Conservation (phyloP, 53 echinoderm and acorn worm species). For the Luidia sarsii region DNA sequence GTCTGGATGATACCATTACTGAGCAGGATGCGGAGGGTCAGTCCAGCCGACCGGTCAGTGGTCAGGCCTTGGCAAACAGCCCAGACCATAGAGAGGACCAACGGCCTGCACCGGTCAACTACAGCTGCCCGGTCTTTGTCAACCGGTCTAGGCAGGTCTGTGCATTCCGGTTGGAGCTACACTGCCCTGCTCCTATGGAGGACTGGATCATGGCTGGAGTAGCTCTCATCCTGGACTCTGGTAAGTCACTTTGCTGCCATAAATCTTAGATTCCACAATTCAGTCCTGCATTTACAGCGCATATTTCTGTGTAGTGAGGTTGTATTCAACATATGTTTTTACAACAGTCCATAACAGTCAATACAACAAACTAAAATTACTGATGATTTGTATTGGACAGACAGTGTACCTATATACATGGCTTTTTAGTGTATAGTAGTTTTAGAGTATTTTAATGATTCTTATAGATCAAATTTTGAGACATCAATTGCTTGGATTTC, state of each 20-base stretch:
- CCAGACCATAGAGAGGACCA: conserved; percentile 1
- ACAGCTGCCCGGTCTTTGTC: conserved; percentile 83
- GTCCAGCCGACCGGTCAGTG: not conserved
- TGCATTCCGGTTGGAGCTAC: conserved; percentile 76
- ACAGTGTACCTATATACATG: no score
- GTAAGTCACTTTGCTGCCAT: no score
- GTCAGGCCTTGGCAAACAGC: conserved; percentile 20
- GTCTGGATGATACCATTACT: not conserved
- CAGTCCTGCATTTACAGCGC: not conserved
- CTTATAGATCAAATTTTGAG: no score
- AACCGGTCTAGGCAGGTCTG: conserved; percentile 84
- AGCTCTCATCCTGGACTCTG: conserved; percentile 81
- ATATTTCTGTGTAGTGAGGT: not conserved
- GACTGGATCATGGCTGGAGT: conserved; percentile 82
- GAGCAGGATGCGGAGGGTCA: not conserved
- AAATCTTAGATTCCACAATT: not conserved
- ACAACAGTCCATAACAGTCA: not conserved
- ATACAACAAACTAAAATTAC: no score
- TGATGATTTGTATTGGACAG: no score
- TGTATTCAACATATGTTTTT: not conserved
- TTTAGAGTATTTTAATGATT: no score
- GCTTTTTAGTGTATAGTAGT: no score
- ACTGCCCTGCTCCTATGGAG: conserved; percentile 72
- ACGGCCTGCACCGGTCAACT: conserved; percentile 25
- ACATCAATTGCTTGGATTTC: no score